Evolutionary conservation across 2,113 vertebrate genomes (phyloP).

Genomic region (Cygnus atratus): DNA sequence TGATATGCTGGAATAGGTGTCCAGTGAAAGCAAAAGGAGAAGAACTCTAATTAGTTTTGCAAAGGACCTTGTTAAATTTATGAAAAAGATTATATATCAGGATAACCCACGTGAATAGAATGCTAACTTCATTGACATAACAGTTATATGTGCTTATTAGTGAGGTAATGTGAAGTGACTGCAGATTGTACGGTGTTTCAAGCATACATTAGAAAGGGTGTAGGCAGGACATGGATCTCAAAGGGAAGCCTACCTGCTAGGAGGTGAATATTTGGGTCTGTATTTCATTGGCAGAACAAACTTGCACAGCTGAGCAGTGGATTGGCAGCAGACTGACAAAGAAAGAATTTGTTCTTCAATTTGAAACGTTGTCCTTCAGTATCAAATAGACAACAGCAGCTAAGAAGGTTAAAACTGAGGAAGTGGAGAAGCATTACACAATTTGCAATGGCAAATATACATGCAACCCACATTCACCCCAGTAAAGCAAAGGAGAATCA

Average conservation of each 20-base stretch:
- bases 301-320: background rate
- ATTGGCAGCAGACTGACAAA: background rate
- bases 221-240: background rate
- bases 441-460: slow-evolving; percentile 1
- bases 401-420: slow-evolving; percentile 5
- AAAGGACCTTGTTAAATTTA: background rate
- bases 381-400: background rate
- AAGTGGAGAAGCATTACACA: background rate
- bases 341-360: background rate
- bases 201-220: background rate
- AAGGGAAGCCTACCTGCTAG: background rate
- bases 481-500: background rate
- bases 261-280: background rate
- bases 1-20: background rate
- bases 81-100: background rate
- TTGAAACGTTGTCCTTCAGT: background rate
- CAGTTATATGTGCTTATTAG: background rate
- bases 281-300: background rate
- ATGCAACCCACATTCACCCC: background rate
- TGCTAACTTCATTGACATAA: background rate
- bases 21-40: background rate
- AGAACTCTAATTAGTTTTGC: background rate
- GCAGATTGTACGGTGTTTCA: background rate
- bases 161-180: background rate
- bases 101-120: background rate